These are phyloP conservation scores for Drosophila emarginata DNA, from an alignment of 2,888 invertebrate genomes.

Conservation along the genomic window DNA sequence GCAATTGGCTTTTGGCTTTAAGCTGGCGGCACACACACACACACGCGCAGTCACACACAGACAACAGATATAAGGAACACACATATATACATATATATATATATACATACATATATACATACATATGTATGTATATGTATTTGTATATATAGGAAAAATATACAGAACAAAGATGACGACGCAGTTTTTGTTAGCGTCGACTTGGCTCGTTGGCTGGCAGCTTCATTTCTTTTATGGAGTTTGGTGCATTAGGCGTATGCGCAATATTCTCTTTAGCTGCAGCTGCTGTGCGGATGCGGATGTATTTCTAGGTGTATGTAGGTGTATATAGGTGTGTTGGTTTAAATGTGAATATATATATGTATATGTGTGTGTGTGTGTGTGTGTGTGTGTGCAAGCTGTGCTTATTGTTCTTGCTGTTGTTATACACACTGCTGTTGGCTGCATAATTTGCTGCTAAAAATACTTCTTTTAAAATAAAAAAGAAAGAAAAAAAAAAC, in stretches of 20 bases:
- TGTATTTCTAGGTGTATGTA: constrained; percentile 25
- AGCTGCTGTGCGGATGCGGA: constrained; percentile 17
- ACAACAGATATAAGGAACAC: constrained; percentile 10
- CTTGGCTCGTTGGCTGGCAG: constrained; percentile 5
- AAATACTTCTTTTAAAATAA: constrained; percentile 63
- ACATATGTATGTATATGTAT: constrained; percentile 15
- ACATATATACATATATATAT: constrained; percentile 26
- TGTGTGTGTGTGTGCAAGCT: constrained; percentile 26
- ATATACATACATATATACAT: constrained; percentile 3
- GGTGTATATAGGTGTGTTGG: constrained; percentile 20
- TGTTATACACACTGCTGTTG: constrained; percentile 10
- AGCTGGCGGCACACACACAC: constrained; percentile 39
- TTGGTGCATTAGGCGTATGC: constrained; percentile 45
- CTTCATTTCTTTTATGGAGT: constrained; percentile 18
- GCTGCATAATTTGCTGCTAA: constrained; percentile 59
- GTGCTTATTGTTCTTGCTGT: constrained; percentile 12
- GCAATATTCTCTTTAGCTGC: constrained; percentile 51
- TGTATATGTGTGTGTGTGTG: constrained; percentile 11
- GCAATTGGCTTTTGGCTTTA: constrained; percentile 51
- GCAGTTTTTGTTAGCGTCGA: constrained; percentile 6
- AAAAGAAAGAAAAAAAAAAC: neutral
- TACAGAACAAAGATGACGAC: constrained; percentile 24
- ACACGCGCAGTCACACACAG: constrained; percentile 16
- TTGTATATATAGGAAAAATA: constrained; percentile 7
- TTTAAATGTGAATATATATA: constrained; percentile 25